phyloP scores from a whole-genome alignment of 2,113 vertebrate species.

The Suricata suricatta region DNA sequence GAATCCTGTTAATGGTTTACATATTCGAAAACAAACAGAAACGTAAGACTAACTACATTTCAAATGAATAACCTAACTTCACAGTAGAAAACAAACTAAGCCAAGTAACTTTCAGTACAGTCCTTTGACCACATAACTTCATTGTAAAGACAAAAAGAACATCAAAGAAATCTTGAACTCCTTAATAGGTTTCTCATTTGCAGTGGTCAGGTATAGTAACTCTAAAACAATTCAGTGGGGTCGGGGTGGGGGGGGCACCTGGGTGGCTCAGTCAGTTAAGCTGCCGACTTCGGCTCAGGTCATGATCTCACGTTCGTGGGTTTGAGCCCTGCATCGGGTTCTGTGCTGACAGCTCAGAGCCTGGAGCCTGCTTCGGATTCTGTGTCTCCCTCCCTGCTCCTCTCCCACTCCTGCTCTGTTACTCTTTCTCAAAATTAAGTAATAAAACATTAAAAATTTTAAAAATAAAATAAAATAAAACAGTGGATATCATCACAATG shows the following conservation, averaged over 20 bases:
- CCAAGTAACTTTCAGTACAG: not conserved
- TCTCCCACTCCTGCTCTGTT: too few relatives aligned
- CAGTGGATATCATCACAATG: not conserved
- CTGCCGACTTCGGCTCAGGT: too few relatives aligned
- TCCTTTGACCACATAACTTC: not conserved
- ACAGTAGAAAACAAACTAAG: not conserved
- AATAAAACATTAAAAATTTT: too few relatives aligned
- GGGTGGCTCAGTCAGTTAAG: too few relatives aligned
- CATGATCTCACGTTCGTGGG: too few relatives aligned
- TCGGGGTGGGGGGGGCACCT: too few relatives aligned
- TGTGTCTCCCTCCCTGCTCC: too few relatives aligned
- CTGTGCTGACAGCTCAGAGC: too few relatives aligned
- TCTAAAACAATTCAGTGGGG: conserved; percentile 6
- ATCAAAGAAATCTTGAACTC: conserved; percentile 35
- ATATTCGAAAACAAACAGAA: conserved; percentile 16
- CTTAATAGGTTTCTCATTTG: not conserved
- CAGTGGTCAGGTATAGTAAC: not conserved
- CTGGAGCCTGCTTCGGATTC: too few relatives aligned
- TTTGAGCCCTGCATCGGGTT: too few relatives aligned
- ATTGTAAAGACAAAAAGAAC: conserved; percentile 29
- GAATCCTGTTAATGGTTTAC: not conserved
- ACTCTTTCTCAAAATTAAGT: too few relatives aligned
- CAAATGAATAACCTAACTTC: not conserved
- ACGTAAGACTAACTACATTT: not conserved
- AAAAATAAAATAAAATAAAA: conserved; percentile 12